These are phyloP conservation scores for Heptranchias perlo DNA, from an alignment of 2,113 vertebrate genomes.

Conservation along the genomic window DNA sequence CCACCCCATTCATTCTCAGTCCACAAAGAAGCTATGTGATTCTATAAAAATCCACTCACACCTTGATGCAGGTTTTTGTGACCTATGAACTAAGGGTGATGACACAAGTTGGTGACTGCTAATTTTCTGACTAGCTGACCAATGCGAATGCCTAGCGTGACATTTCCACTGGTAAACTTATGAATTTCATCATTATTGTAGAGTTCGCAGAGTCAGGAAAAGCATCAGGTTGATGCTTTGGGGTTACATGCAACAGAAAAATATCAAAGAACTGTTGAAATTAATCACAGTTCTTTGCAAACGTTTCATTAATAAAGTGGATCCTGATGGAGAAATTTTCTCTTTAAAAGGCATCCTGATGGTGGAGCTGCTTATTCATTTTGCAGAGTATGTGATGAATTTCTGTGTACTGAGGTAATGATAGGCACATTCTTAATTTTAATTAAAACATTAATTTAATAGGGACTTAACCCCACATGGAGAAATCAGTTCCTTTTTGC, in stretches of 20 bases:
- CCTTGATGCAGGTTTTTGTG: background rate
- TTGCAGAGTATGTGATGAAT: slow-evolving; percentile 12
- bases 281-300: background rate
- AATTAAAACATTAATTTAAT: slow-evolving; percentile 1
- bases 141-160: background rate
- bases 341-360: slow-evolving; percentile 13
- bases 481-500: background rate
- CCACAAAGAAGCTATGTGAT: background rate
- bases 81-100: background rate
- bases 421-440: background rate
- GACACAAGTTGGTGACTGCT: no score
- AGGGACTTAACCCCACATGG: background rate
- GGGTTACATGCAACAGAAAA: background rate
- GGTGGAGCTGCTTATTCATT: slow-evolving; percentile 8
- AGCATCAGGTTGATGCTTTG: background rate
- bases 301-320: background rate
- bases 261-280: background rate
- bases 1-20: background rate
- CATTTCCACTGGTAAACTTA: background rate
- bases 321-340: background rate
- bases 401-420: background rate
- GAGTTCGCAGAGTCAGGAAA: background rate
- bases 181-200: background rate
- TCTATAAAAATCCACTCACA: background rate
- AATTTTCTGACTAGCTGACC: background rate